Conservation (phyloP, 2,888 invertebrate species). For the Andrena haemorrhoa region DNA sequence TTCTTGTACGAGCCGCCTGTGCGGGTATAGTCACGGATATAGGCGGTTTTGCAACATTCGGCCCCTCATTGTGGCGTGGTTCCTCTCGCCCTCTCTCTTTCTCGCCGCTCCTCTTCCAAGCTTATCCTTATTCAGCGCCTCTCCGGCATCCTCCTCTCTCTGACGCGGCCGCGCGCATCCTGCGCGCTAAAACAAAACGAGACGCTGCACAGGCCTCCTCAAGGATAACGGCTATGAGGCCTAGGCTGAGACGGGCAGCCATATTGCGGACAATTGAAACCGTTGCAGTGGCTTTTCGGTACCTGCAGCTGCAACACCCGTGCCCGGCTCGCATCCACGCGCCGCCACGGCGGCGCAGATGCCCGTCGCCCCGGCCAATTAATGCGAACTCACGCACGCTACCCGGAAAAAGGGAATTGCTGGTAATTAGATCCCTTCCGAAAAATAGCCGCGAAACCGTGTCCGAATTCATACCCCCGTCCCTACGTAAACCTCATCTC, state of each 20-base stretch:
- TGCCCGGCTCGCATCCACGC: conserved; percentile 60
- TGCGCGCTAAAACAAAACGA: conserved; percentile 82
- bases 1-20: conserved; percentile 75
- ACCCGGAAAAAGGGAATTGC: conserved; percentile 70
- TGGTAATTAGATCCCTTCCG: conserved; percentile 63
- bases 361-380: conserved; percentile 64
- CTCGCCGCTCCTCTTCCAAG: not conserved
- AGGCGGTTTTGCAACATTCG: conserved; percentile 79
- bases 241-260: conserved; percentile 76
- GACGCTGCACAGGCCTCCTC: conserved; percentile 81
- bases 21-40: conserved; percentile 72
- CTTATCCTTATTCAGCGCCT: conserved; percentile 4
- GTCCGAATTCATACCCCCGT: not conserved
- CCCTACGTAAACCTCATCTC: conserved; percentile 20
- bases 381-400: conserved; percentile 72
- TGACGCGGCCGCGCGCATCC: conserved; percentile 69
- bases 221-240: conserved; percentile 84
- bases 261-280: conserved; percentile 84
- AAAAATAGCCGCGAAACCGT: conserved; percentile 41
- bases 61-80: conserved; percentile 75
- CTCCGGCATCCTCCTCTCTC: conserved; percentile 28
- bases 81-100: conserved; percentile 45
- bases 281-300: conserved; percentile 77
- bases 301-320: conserved; percentile 76
- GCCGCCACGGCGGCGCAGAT: conserved; percentile 64